Evolutionary conservation across 64 coral and sea anemone species (phyloP).

Genomic region (Actinia tenebrosa): DNA sequence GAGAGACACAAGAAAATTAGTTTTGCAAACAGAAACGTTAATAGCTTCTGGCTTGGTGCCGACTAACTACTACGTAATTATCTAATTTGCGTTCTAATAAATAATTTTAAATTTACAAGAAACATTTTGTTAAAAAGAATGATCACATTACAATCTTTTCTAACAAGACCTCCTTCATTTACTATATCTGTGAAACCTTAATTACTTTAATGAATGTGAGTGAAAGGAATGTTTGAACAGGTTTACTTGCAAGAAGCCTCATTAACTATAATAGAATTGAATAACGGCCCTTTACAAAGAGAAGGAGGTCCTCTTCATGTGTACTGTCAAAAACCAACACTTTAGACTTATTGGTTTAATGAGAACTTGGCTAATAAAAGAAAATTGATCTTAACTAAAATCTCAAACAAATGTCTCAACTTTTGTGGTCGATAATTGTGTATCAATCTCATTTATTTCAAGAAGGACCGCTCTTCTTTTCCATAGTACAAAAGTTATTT

Average conservation of each 20-base stretch:
- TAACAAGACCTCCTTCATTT: background rate
- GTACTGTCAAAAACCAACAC: constrained; percentile 1
- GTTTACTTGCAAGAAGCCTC: background rate
- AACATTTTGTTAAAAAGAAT: background rate
- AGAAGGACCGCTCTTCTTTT: background rate
- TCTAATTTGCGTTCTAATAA: background rate
- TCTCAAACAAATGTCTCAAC: background rate
- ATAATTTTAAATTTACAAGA: background rate
- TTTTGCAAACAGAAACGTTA: no score
- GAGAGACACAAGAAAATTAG: no score
- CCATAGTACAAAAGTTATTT: background rate
- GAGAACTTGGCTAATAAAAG: background rate
- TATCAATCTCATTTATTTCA: background rate
- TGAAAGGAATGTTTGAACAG: constrained; percentile 5
- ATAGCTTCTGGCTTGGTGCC: no score
- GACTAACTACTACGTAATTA: background rate
- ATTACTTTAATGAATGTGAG: background rate
- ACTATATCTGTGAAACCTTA: background rate
- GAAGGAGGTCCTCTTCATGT: background rate
- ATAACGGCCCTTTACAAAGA: background rate
- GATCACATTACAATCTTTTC: background rate
- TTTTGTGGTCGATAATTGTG: background rate
- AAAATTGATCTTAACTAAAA: background rate
- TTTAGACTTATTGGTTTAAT: background rate
- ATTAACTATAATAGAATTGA: background rate